Conservation (phyloP, 2,113 vertebrate species). For the Piaya cayana region DNA sequence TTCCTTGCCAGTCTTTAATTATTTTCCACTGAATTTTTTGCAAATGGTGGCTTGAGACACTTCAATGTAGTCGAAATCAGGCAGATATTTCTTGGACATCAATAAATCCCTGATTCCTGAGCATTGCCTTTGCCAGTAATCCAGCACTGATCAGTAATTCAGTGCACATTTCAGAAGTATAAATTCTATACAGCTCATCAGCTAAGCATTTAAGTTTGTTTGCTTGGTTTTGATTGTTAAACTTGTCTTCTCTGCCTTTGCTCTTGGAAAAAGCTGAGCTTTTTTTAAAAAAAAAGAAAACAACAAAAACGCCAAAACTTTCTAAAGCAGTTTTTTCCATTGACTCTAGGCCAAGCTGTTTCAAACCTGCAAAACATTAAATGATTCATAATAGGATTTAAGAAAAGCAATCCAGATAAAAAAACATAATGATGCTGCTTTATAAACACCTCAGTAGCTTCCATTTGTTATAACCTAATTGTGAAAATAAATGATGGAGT, state of each 20-base stretch:
- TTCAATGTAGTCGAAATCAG: neutral
- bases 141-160: neutral
- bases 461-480: neutral
- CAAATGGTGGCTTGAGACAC: neutral
- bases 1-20: neutral
- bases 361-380: neutral
- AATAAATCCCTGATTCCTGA: neutral
- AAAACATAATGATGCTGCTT: neutral
- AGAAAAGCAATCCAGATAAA: neutral
- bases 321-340: neutral
- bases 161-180: neutral
- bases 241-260: neutral
- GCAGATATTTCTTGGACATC: neutral
- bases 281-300: no score
- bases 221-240: neutral
- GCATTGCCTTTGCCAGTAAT: neutral
- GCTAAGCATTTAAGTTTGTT: neutral
- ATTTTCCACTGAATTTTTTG: neutral
- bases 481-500: neutral
- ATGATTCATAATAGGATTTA: neutral
- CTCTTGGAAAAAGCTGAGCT: neutral
- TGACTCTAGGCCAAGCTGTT: neutral
- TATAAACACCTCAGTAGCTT: neutral
- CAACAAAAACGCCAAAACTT: no score
- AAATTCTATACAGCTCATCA: neutral